Base-by-base conservation (phyloP, 1,140 invertebrate genomes). In the Formica selysi region DNA sequence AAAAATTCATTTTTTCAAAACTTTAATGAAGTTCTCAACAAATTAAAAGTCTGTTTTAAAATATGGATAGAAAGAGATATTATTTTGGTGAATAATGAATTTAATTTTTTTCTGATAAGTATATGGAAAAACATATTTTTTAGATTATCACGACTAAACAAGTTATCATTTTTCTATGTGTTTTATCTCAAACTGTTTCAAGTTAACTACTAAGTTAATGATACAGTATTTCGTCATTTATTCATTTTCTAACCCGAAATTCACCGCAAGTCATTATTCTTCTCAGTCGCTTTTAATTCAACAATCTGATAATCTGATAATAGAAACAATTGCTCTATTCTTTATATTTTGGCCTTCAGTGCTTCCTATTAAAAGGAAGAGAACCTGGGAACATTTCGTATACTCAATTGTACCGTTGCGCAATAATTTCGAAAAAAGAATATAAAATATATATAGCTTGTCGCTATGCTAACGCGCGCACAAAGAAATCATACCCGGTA, bases 321-420 rank as follows among this genome's bases (percentile, higher is more conserved):
- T 16, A 11, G 13, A 67, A 19, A 32, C 8, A 67, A 65, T 6
- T 44, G 6, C 1, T 7, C 0, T 7, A 51, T 51, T 48, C 5
- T 67, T 67, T n/a, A 22, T 8, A 67, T 16, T 67, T 68, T 79
- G 44, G 26, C 44, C 62, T 67, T 67, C 62, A 22, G 2, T 22
- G 13, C 26, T 44, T 48, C 11, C 13, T n/a, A 54, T 62, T 44
- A 8, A 62, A 76, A 38, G 41, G 7, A 79, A 48, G 32, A 26
- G 54, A 79, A 68, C 19, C 7, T 36, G n/a, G 29, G 29, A 51
- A 67, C n/a, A 36, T 13, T 51, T 19, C 16, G 7, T 19, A 44
- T 16, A 78, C 22, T 11, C 41, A 76, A 64, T 76, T n/a, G 16
- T 19, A 2, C n/a, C 29, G 26, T 76, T 79, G n/a, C 44, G n/a